A percentile compares a stretch with the other conserved stretches of the same genome.
Conservation (phyloP, 2,113 vertebrate genomes). For the Phainopepla nitens region DNA sequence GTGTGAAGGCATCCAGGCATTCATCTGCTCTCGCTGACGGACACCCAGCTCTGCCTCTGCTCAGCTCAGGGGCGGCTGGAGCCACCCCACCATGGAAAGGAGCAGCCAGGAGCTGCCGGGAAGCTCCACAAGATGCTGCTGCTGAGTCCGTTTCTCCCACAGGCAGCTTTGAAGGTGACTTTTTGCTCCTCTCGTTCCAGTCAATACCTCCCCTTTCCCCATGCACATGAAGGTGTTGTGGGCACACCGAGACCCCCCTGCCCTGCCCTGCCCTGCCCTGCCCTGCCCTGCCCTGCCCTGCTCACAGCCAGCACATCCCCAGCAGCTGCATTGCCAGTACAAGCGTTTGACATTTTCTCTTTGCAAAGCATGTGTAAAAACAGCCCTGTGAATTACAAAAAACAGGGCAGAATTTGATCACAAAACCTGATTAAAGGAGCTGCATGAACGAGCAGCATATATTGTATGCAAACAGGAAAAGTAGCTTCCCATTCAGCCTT, state of each 20-base stretch:
- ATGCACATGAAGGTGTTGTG: fast-evolving
- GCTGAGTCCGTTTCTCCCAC: not conserved
- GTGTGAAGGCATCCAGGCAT: not conserved
- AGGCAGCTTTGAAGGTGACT: not conserved
- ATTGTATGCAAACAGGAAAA: slow-evolving; percentile 7
- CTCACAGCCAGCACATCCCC: not conserved
- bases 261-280: not conserved
- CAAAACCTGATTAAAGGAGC: slow-evolving; percentile 2
- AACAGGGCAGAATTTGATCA: not conserved
- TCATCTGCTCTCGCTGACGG: not conserved
- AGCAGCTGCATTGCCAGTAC: not conserved
- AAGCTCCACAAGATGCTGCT: not conserved
- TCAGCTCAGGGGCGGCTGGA: not conserved
- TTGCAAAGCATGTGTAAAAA: not conserved
- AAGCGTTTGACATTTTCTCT: not conserved
- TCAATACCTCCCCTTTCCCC: fast-evolving
- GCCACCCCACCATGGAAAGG: not conserved
- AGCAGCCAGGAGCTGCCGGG: not conserved
- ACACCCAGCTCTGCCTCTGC: not conserved
- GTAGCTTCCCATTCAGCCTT: not conserved
- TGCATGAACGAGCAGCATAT: not conserved
- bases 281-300: not conserved
- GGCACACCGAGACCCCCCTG: not conserved
- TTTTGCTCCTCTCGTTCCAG: not conserved
- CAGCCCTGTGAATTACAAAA: not conserved